Evolutionary conservation across 2,113 vertebrate species (phyloP).

Genomic region (Platichthys stellatus): DNA sequence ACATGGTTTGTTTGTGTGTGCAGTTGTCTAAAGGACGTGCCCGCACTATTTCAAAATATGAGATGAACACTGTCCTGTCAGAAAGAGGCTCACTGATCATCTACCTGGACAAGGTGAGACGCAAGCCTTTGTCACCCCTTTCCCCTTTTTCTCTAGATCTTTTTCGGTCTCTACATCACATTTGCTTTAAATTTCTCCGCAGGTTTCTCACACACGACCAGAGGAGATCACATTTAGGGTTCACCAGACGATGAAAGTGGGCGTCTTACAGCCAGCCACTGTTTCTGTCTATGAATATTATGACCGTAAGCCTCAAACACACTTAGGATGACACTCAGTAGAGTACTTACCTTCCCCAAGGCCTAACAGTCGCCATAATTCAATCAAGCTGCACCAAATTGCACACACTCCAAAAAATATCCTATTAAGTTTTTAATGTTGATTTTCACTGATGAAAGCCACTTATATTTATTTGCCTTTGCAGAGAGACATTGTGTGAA

Average conservation of each 20-base stretch:
- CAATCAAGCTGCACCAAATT: no score
- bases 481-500: conserved; percentile 77
- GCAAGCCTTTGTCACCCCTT: background rate
- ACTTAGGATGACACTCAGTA: background rate
- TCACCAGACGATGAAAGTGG: conserved; percentile 77
- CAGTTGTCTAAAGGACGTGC: no score
- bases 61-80: conserved; percentile 63
- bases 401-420: no score
- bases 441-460: background rate
- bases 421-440: background rate
- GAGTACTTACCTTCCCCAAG: background rate
- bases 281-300: conserved; percentile 89
- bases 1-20: no score
- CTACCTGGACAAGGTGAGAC: conserved; percentile 87
- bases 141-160: conserved; percentile 1
- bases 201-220: conserved; percentile 70
- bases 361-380: no score
- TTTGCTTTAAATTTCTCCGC: conserved; percentile 1
- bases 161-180: background rate
- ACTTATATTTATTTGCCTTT: background rate
- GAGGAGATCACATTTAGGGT: conserved; percentile 80
- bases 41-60: no score
- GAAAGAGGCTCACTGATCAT: conserved; percentile 86
- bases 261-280: conserved; percentile 82
- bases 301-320: conserved; percentile 53